These are phyloP conservation scores for Monopis laevigella DNA, from an alignment of 2,888 invertebrate species.

Conservation along the genomic window DNA sequence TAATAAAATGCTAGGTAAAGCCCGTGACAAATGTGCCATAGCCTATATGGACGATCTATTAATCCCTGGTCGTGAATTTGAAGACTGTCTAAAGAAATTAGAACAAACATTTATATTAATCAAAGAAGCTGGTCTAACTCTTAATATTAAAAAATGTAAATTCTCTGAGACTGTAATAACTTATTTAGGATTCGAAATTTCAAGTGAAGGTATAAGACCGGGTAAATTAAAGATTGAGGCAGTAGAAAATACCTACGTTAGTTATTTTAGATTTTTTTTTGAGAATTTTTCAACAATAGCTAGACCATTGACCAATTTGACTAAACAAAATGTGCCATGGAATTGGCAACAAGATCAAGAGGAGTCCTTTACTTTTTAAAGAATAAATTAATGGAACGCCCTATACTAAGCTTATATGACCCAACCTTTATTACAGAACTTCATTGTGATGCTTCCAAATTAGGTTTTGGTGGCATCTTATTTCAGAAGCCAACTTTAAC, in stretches of 20 bases:
- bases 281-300: constrained; percentile 26
- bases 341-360: constrained; percentile 23
- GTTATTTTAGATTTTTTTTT: constrained; percentile 22
- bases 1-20: constrained; percentile 5
- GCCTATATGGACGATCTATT: neutral
- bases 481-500: too few relatives aligned
- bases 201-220: constrained; percentile 18
- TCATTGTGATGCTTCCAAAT: neutral
- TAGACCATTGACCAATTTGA: too few relatives aligned
- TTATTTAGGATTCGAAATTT: constrained; percentile 24
- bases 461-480: too few relatives aligned
- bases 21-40: neutral
- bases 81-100: constrained; percentile 15
- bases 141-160: constrained; percentile 21
- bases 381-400: too few relatives aligned
- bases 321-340: too few relatives aligned
- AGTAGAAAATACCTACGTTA: constrained; percentile 21
- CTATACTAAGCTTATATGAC: constrained; percentile 20
- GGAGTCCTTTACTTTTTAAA: constrained; percentile 21
- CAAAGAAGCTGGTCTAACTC: constrained; percentile 12
- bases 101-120: constrained; percentile 14
- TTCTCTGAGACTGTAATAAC: constrained; percentile 18
- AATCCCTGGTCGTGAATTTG: neutral
- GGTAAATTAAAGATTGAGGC: constrained; percentile 22
- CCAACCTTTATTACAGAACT: constrained; percentile 15